Evolutionary conservation across 2,888 invertebrate species (phyloP).

Genomic region (Drosophila lacicola): DNA sequence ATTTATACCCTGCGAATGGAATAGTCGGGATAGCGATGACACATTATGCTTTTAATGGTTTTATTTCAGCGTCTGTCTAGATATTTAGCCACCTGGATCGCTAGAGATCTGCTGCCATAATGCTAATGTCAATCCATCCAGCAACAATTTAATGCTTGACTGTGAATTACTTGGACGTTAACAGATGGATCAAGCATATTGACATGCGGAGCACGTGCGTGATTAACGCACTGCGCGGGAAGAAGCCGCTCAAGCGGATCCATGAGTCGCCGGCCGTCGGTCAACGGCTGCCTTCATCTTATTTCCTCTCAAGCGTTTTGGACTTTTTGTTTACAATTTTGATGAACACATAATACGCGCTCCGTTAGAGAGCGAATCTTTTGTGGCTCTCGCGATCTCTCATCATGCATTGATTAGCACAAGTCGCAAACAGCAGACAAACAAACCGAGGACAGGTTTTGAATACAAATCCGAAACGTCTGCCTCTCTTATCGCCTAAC

Average conservation of each 20-base stretch:
- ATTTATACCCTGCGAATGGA: conserved; percentile 64
- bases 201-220: conserved; percentile 65
- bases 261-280: conserved; percentile 40
- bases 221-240: conserved; percentile 42
- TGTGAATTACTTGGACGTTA: conserved; percentile 50
- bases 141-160: conserved; percentile 53
- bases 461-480: conserved; percentile 21
- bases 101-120: conserved; percentile 59
- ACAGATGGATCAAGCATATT: conserved; percentile 36
- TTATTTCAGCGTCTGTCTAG: conserved; percentile 44
- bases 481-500: conserved; percentile 36
- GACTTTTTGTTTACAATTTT: conserved; percentile 19
- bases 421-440: conserved; percentile 18
- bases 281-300: conserved; percentile 36
- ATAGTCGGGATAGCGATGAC: conserved; percentile 51
- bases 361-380: conserved; percentile 29
- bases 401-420: conserved; percentile 47
- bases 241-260: conserved; percentile 38
- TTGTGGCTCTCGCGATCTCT: conserved; percentile 27
- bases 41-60: conserved; percentile 68
- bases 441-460: conserved; percentile 55
- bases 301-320: conserved; percentile 8
- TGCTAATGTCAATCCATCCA: conserved; percentile 49
- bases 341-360: conserved; percentile 36
- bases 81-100: conserved; percentile 59